Evolutionary conservation across 2,888 invertebrate genomes (phyloP).

Genomic region (Stegana nigrithorax): DNA sequence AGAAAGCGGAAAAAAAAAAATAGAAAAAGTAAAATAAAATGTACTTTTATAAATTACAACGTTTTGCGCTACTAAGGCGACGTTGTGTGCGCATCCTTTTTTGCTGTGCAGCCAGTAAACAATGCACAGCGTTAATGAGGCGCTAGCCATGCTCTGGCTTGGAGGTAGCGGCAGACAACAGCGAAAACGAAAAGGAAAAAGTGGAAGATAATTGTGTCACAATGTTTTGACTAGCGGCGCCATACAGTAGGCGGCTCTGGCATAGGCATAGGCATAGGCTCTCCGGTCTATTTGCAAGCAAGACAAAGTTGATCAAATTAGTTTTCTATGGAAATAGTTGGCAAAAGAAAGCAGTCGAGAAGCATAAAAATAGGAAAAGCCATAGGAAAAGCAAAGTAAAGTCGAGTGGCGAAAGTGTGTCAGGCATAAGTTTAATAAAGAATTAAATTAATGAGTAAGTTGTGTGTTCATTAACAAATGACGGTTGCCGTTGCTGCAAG

Average conservation of each 20-base stretch:
- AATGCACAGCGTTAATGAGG: slow-evolving; percentile 62
- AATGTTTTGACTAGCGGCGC: slow-evolving; percentile 57
- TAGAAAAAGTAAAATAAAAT: no score
- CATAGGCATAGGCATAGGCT: background rate
- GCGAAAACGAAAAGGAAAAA: slow-evolving; percentile 28
- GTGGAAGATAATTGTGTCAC: slow-evolving; percentile 54
- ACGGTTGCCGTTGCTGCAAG: slow-evolving; percentile 21
- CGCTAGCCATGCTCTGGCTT: slow-evolving; percentile 53
- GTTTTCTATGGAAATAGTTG: slow-evolving; percentile 61
- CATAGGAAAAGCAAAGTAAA: slow-evolving; percentile 1
- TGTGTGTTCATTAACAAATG: slow-evolving; percentile 61
- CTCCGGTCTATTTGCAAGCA: slow-evolving; percentile 48
- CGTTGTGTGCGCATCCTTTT: background rate
- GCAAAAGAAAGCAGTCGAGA: slow-evolving; percentile 21
- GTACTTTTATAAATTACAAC: slow-evolving; percentile 57
- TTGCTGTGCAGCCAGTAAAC: slow-evolving; percentile 33
- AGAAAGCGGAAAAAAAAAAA: background rate
- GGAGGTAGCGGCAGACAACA: background rate
- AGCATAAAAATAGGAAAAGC: background rate
- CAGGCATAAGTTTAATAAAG: slow-evolving; percentile 54
- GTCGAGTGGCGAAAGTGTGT: slow-evolving; percentile 10
- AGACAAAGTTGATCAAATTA: slow-evolving; percentile 60
- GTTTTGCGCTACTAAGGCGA: no score
- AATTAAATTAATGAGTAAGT: slow-evolving; percentile 62
- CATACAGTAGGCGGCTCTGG: no score